Evolutionary conservation across 2,797 vertebrate genomes (phyloP).

Genomic region (Natrix natrix): DNA sequence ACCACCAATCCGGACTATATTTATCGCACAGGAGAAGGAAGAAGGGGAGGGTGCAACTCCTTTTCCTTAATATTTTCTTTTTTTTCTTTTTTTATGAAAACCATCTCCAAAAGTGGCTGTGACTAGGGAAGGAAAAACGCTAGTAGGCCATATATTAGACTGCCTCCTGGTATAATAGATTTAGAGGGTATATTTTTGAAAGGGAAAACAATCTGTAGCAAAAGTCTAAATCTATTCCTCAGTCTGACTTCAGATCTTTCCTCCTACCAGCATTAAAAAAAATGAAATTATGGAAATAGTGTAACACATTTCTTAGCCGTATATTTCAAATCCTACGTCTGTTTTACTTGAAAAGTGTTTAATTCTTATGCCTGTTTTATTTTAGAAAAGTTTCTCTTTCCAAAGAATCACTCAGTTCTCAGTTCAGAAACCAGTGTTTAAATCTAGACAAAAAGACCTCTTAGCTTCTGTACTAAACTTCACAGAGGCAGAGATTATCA

Average conservation of each 20-base stretch:
- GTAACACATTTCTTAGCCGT: neutral
- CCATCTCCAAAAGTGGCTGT: neutral
- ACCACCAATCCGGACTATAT: neutral
- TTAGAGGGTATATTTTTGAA: neutral
- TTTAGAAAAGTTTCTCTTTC: neutral
- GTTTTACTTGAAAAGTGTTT: neutral
- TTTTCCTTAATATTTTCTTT: neutral
- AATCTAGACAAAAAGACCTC: neutral
- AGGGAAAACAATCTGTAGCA: neutral
- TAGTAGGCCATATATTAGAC: neutral
- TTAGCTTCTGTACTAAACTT: neutral
- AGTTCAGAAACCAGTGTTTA: neutral
- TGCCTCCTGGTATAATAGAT: neutral
- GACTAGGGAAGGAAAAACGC: neutral
- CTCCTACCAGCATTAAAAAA: neutral
- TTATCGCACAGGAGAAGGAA: neutral
- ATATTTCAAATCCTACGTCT: neutral
- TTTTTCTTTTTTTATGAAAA: neutral
- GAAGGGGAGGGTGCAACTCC: neutral
- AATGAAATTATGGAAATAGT: neutral
- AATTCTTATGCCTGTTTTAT: neutral
- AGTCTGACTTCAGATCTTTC: neutral
- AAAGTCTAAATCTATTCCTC: neutral
- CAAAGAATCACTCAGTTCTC: conserved; percentile 15
- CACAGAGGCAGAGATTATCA: neutral